These are phyloP conservation scores for Mionectes macconnelli DNA, from an alignment of 2,113 vertebrate species.

Conservation along the genomic window DNA sequence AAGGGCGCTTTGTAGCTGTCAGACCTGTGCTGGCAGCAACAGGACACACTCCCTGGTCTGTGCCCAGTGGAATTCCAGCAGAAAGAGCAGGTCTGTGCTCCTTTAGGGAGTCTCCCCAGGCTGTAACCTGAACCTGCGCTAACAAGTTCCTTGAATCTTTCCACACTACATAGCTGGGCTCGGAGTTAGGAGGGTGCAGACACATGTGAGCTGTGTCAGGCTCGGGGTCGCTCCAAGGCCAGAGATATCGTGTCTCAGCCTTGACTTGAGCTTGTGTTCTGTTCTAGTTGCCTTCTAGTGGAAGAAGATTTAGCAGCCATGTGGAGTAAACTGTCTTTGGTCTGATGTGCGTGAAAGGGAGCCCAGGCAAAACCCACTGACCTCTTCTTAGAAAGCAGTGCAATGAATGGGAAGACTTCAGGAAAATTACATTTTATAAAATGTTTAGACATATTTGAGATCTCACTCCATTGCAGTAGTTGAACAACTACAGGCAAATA, in stretches of 20 bases:
- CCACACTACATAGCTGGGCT: background rate
- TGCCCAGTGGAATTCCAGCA: background rate
- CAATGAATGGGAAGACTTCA: background rate
- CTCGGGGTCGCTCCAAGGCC: constrained; percentile 4
- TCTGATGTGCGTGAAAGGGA: background rate
- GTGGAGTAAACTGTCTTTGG: background rate
- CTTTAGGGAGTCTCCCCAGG: background rate
- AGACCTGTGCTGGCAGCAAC: background rate
- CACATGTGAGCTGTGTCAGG: background rate
- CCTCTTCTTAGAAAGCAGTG: background rate
- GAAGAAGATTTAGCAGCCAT: background rate
- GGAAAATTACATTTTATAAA: background rate
- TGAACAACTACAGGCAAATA: background rate
- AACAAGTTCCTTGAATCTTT: constrained; percentile 35
- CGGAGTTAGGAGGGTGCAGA: background rate
- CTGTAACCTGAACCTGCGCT: constrained; percentile 33
- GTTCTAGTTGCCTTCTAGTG: background rate
- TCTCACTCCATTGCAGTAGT: background rate
- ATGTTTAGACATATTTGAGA: background rate
- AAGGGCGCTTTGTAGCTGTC: background rate
- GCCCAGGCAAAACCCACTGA: background rate
- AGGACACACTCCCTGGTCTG: rapidly evolving
- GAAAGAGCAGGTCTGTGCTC: background rate
- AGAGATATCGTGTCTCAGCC: background rate
- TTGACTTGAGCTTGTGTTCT: background rate